Base-by-base conservation (phyloP, 2,113 vertebrate genomes). In the Etia nguti region DNA sequence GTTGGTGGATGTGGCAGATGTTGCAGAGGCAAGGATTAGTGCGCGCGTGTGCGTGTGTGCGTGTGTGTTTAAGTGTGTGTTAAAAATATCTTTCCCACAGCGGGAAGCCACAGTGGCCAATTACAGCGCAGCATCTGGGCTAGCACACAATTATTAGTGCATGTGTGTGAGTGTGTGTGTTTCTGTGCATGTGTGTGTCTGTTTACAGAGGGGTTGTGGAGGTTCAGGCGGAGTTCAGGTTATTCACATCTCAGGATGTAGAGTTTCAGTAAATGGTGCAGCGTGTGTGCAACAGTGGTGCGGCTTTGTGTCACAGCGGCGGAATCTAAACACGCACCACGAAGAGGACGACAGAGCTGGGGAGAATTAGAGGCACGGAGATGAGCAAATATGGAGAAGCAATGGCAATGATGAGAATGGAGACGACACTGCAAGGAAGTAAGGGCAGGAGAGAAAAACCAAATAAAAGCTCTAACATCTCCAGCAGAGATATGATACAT, bases 51-150 rank as follows among this genome's bases (percentile, higher is more conserved):
- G 50, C 88, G 89, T 92, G 83, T 81, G 86, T 75, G n/a, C 36
- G 18, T 62, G 60, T 62, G 10, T 65, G 31, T 65, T 65, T 65
- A 65, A 36, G 70, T 90, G 93, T 92, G 92, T 87, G 92, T 95
- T 93, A 95, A 96, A 95, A 96, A 96, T 94, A 94, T 95, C 93
- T 96, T 94, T 82, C 80, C 93, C 95, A 93, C 94, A 95, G 95
- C 93, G 90, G 93, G 94, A 95, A 94, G 92, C 94, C 94, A 95
- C 90, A 92, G 92, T 86, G 88, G 94, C 94, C 96, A 97, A 96
- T 96, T 96, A 96, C 94, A 94, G 93, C 87, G 86, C 92, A 87
- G 95, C 95, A 96, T 95, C 95, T 96, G 94, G 92, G 90, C 93
- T 91, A 59, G 86, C 87, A 92, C 95, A 95, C 91, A 94, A 94